Evolutionary conservation across 92 coral and sea anemone species (phyloP).

Genomic region (Muricea muricata): DNA sequence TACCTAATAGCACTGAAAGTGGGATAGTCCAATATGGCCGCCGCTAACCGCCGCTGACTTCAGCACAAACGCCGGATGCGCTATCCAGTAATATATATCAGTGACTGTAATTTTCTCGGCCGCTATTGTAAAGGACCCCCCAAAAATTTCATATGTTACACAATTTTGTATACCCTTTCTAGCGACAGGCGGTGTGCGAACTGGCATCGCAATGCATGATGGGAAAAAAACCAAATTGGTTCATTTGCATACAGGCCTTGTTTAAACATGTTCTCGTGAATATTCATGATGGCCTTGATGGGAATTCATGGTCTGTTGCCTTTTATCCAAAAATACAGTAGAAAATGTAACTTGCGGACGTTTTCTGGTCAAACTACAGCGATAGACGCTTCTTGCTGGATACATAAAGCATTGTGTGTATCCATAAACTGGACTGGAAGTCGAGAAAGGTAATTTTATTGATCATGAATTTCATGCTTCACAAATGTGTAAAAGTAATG

Average conservation of each 20-base stretch:
- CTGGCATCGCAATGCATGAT: conserved; percentile 16
- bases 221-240: background rate
- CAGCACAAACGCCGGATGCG: too few species aligned
- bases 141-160: too few species aligned
- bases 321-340: background rate
- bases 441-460: background rate
- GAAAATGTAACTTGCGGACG: background rate
- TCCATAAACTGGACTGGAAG: conserved; percentile 26
- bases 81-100: too few species aligned
- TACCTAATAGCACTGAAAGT: too few species aligned
- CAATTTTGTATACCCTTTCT: too few species aligned
- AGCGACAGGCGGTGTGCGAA: conserved; percentile 18
- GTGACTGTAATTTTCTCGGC: too few species aligned
- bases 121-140: too few species aligned
- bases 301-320: background rate
- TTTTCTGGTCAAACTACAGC: conserved; percentile 28
- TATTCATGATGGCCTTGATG: background rate
- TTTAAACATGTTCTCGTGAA: conserved; percentile 20
- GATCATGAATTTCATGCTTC: too few species aligned
- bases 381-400: too few species aligned
- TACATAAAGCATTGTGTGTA: conserved; percentile 30
- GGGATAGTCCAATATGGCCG: too few species aligned
- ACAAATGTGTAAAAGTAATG: too few species aligned
- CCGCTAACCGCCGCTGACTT: too few species aligned
- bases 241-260: conserved; percentile 32